Percentiles rank a stretch among this genome's conserved stretches.
Evolutionary conservation across 2,797 vertebrate genomes (phyloP).

Genomic region (Labroides dimidiatus): DNA sequence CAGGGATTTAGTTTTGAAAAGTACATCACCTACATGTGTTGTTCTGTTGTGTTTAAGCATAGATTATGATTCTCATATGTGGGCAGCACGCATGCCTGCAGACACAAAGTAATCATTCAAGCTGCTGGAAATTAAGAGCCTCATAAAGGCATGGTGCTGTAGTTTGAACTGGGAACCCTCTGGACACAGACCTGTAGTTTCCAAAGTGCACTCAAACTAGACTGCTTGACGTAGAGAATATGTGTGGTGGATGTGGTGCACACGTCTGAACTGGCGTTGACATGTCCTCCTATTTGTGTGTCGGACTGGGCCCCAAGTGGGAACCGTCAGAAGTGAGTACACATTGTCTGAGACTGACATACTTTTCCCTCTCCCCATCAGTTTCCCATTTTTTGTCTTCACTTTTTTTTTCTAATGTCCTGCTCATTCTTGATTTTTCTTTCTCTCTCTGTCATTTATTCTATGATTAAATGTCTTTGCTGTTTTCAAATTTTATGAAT

Average conservation of each 20-base stretch:
- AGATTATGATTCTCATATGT: conserved; percentile 31
- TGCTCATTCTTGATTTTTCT: too few species aligned
- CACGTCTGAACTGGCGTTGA: conserved; percentile 20
- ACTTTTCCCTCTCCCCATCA: neutral
- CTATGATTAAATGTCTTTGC: too few species aligned
- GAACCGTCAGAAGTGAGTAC: conserved; percentile 23
- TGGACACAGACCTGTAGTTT: conserved; percentile 15
- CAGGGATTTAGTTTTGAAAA: neutral
- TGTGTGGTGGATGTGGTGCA: conserved; percentile 17
- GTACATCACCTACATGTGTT: neutral
- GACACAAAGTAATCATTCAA: conserved; percentile 12
- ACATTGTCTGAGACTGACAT: neutral
- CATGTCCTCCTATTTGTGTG: conserved; percentile 21
- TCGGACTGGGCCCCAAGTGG: conserved; percentile 28
- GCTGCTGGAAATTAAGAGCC: conserved; percentile 31
- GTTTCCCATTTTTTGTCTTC: neutral
- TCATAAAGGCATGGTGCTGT: conserved; percentile 10
- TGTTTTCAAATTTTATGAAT: too few species aligned
- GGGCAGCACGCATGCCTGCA: neutral
- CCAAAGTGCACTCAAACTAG: conserved; percentile 14
- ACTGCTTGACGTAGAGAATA: neutral
- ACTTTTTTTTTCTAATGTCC: too few species aligned
- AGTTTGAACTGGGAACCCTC: conserved; percentile 30
- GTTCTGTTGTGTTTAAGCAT: conserved; percentile 10
- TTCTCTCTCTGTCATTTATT: too few species aligned